Evolutionary conservation across 2,888 invertebrate genomes (phyloP), one percentile per base, ranked within the genome.

Genomic region (Odontomyia ornata): DNA sequence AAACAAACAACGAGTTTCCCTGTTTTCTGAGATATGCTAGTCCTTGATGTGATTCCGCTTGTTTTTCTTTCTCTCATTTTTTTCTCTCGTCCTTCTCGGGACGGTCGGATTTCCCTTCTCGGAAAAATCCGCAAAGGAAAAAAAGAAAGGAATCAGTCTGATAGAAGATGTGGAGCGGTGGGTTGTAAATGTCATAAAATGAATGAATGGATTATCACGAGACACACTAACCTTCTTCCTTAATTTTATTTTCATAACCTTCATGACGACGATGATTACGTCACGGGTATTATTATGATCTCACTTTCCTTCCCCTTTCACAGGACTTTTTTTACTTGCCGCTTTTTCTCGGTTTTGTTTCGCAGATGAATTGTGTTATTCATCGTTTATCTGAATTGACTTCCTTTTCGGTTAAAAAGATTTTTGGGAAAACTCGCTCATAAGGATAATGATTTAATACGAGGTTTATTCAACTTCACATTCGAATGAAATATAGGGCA

Each of bases 191-290:
- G 76, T 79, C 78, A 78, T 79, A 79, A 79, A 79, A 79, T 76
- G 79, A 79, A 79, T 79, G 79, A 79, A 79, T 79, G 79, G 79
- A 79, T 79, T 78, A 79, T 79, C 79, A 79, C 79, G 79, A 79
- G 78, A 79, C 79, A 79, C 77, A 79, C 79, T 79, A 79, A 79
- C 79, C 79, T 79, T 79, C 77, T 79, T 79, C 75, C 78, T 79
- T 79, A 78, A 79, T 77, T 79, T 79, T 79, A 79, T 79, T 79
- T 79, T 79, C 79, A 79, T 79, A 79, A 76, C 77, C 76, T 79
- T 62, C 64, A 36, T 67, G 62, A 36, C 75, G 62, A 52, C 36
- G 46, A 36, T 23, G 60, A n/a, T 56, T 72, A 57, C 64, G 62
- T 75, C 62, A 62, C 64, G 46, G 71, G 71, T 72, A 72, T 72